These are phyloP conservation scores for Laspeyria flexula DNA, from an alignment of 2,888 invertebrate species.

Conservation along the genomic window DNA sequence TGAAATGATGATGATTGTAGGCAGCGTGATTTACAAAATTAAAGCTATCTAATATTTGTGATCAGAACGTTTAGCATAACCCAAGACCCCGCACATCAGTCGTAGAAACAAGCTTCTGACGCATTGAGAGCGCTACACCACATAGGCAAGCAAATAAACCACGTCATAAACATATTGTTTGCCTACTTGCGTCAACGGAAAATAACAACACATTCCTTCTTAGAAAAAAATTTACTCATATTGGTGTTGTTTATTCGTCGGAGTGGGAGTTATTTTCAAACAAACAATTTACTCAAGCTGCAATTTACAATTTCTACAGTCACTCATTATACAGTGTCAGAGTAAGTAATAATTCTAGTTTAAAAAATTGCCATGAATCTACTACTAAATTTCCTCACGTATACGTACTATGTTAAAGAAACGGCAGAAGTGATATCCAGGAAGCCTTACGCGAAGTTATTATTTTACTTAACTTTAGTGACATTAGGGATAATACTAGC, in stretches of 20 bases:
- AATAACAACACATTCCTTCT: slow-evolving; percentile 37
- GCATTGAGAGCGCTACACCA: too few species aligned
- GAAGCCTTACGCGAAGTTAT: slow-evolving; percentile 31
- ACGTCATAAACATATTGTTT: too few species aligned
- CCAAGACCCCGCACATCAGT: too few species aligned
- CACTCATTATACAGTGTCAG: background rate
- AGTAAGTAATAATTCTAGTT: slow-evolving; percentile 10
- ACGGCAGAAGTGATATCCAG: slow-evolving; percentile 52
- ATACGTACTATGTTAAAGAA: slow-evolving; percentile 59
- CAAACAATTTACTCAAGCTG: slow-evolving; percentile 8
- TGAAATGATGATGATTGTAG: too few species aligned
- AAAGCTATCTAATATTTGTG: too few species aligned
- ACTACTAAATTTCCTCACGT: slow-evolving; percentile 17
- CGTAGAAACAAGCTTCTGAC: too few species aligned
- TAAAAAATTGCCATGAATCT: slow-evolving; percentile 27
- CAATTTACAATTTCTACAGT: slow-evolving; percentile 16
- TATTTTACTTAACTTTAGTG: slow-evolving; percentile 43
- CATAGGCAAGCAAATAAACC: too few species aligned
- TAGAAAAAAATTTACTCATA: slow-evolving; percentile 30
- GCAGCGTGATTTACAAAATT: too few species aligned
- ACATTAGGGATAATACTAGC: slow-evolving; percentile 47
- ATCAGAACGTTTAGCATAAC: too few species aligned
- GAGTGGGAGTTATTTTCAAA: slow-evolving; percentile 17
- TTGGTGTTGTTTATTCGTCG: background rate
- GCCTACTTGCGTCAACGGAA: slow-evolving; percentile 18